Percentiles rank a stretch among this genome's conserved stretches.
Evolutionary conservation across 2,797 vertebrate species (phyloP).

Genomic region (Chelon auratus): DNA sequence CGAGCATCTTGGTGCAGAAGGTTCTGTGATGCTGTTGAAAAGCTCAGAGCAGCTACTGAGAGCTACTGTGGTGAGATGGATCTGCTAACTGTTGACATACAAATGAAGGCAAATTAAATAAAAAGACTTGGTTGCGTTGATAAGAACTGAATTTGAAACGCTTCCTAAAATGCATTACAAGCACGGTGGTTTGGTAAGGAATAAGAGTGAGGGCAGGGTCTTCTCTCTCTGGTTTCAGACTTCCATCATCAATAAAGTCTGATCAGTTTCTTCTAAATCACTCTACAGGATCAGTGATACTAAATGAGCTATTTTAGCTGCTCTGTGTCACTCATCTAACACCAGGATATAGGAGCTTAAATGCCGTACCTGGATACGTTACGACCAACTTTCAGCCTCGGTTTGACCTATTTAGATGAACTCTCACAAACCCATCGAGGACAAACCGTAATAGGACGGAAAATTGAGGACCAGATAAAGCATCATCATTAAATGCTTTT

Average conservation of each 20-base stretch:
- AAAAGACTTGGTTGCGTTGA: not conserved
- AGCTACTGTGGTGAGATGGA: no score
- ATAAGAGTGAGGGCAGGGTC: not conserved
- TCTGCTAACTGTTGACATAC: no score
- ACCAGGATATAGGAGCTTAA: conserved; percentile 1
- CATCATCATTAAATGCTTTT: conserved; percentile 86
- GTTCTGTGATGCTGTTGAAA: no score
- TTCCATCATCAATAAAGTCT: not conserved
- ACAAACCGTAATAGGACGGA: conserved; percentile 83
- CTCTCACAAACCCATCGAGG: conserved; percentile 77
- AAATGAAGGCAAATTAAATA: no score
- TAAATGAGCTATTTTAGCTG: not conserved
- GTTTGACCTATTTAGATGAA: conserved; percentile 81
- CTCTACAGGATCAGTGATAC: not conserved
- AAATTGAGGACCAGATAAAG: conserved; percentile 86
- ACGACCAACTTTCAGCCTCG: conserved; percentile 71
- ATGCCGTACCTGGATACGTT: conserved; percentile 51
- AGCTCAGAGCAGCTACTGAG: no score
- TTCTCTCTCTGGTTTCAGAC: not conserved
- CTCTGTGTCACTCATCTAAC: not conserved
- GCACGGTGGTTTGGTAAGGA: not conserved
- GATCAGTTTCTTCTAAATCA: not conserved
- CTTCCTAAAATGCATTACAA: not conserved
- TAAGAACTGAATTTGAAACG: not conserved
- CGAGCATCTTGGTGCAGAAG: no score